Evolutionary conservation across 2,888 invertebrate species (phyloP), one percentile per base, ranked within the genome.

Genomic region (Litoditis marina): DNA sequence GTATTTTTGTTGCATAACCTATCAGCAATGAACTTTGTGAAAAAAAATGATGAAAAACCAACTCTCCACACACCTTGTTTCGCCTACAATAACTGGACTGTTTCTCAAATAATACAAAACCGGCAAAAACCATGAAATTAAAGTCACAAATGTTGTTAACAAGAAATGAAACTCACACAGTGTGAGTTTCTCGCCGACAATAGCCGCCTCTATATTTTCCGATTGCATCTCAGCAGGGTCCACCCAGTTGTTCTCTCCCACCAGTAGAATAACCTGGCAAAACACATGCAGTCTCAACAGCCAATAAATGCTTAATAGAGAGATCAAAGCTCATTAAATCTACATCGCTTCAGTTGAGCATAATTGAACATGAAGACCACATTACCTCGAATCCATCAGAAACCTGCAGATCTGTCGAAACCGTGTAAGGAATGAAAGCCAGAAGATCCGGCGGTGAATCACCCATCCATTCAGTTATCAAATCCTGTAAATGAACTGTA

Each of bases 241-340:
- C 74, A 98, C 91, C 98, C 96, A 98, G 85, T 98, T 98, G 84
- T 92, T 92, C 83, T 96, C 92, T 85, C 96, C 98, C 80, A 92
- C 90, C 19, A 92, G 86, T 46, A 93, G 91, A 1, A 95, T 88
- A 19, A 98, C 87, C 85, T 98, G 94, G 85, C 95, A 94, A 84
- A 95, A n/a, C n/a, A n/a, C 93, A 84, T 77, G 65, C 13, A 65
- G 28, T 36, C 11, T 36, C 39, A n/a, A 1, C 13, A 36, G n/a
- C n/a, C n/a, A 36, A 11, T 36, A 36, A 36, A 36, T 36, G 39
- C 11, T n/a, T 11, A n/a, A 36, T n/a, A 16, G 39, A 36, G 11
- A n/a, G 39, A 36, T 36, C n/a, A 11, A 16, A 36, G 11, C 11
- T 1, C n/a, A n/a, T n/a, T n/a, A n/a, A n/a, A n/a, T n/a, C n/a